Percentiles rank a stretch among this genome's conserved stretches.
These are phyloP conservation scores for Notocelia uddmanniana DNA, from an alignment of 2,888 invertebrate species.

Conservation along the genomic window DNA sequence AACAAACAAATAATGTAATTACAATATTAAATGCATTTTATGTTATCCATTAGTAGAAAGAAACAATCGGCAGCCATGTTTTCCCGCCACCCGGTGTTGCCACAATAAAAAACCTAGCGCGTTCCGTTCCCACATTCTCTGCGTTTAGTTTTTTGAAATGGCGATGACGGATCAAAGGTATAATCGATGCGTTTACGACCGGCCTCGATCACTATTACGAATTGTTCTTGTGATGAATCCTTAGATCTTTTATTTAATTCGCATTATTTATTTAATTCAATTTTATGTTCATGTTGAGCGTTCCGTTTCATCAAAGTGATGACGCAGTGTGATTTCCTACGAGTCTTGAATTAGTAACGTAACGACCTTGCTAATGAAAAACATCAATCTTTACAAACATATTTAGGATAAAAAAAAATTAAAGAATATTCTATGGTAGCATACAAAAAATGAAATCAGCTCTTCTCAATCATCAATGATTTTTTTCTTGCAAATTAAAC, in stretches of 20 bases:
- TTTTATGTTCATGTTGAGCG: slow-evolving; percentile 17
- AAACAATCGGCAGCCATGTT: slow-evolving; percentile 48
- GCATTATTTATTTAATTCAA: slow-evolving; percentile 39
- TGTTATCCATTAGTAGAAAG: background rate
- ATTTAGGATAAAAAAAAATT: background rate
- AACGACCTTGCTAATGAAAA: background rate
- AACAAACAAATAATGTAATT: background rate
- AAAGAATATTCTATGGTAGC: background rate
- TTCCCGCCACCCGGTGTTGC: slow-evolving; percentile 25
- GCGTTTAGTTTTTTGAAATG: slow-evolving; percentile 56
- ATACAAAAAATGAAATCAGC: too few species aligned
- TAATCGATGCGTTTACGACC: slow-evolving; percentile 46
- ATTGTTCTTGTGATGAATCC: slow-evolving; percentile 39
- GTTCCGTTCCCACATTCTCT: slow-evolving; percentile 50
- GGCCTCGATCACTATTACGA: slow-evolving; percentile 32
- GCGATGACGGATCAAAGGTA: slow-evolving; percentile 65
- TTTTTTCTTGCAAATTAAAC: too few species aligned
- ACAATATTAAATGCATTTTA: background rate
- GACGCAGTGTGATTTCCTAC: background rate
- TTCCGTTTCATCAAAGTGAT: slow-evolving; percentile 19
- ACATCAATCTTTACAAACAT: background rate
- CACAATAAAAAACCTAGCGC: slow-evolving; percentile 15
- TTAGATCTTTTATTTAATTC: slow-evolving; percentile 42
- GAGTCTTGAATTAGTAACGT: background rate
- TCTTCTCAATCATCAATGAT: background rate